These are phyloP conservation scores for Triplophysa dalaica DNA, from an alignment of 2,113 vertebrate species.

Conservation along the genomic window DNA sequence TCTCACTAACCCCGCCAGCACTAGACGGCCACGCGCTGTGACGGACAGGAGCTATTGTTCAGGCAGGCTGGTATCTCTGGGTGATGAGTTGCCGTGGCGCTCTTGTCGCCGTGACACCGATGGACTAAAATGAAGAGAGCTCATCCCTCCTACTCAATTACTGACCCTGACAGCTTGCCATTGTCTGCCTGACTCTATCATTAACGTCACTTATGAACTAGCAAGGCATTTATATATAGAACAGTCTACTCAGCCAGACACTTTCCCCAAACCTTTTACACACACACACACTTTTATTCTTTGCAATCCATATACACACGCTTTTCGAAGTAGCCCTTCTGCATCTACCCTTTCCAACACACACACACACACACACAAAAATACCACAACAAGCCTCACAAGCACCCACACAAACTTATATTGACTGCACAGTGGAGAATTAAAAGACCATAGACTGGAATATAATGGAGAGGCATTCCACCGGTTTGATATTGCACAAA, in stretches of 20 bases:
- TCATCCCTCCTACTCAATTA: constrained; percentile 66
- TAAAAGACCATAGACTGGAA: constrained; percentile 17
- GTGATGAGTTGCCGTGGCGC: constrained; percentile 53
- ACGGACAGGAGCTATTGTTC: constrained; percentile 62
- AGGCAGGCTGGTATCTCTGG: constrained; percentile 51
- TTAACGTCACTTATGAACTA: constrained; percentile 66
- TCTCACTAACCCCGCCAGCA: constrained; percentile 55
- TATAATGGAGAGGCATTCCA: constrained; percentile 35
- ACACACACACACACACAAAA: constrained; percentile 28
- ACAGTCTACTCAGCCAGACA: constrained; percentile 53
- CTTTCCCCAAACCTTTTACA: constrained; percentile 41
- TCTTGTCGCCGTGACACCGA: constrained; percentile 60
- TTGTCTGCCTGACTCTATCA: constrained; percentile 62
- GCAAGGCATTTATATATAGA: constrained; percentile 61
- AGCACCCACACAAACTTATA: constrained; percentile 20
- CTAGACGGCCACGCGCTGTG: constrained; percentile 46
- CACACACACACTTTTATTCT: constrained; percentile 30
- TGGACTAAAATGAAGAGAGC: constrained; percentile 62
- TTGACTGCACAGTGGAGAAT: constrained; percentile 11
- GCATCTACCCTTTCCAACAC: not conserved
- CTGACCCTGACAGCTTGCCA: constrained; percentile 66
- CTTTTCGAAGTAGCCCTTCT: constrained; percentile 12
- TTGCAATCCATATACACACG: constrained; percentile 33
- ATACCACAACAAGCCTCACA: constrained; percentile 18
- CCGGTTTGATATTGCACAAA: constrained; percentile 48